Evolutionary conservation across 1,140 invertebrate species (phyloP).

Genomic region (Trialeurodes vaporariorum): DNA sequence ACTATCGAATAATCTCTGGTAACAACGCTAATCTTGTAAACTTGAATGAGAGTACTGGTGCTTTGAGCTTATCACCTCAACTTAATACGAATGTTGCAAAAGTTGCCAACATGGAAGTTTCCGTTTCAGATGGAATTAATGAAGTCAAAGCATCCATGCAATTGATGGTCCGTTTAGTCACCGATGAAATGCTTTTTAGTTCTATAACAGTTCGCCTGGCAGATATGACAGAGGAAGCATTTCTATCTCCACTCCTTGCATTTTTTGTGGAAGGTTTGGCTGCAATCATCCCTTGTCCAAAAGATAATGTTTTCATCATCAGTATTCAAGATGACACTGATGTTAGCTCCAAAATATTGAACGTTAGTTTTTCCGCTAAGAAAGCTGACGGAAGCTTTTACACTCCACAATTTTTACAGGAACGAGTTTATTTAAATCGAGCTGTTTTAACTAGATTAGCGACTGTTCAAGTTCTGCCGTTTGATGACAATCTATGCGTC

Average conservation of each 20-base stretch:
- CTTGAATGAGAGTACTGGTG: slow-evolving; percentile 68
- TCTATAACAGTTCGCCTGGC: slow-evolving; percentile 87
- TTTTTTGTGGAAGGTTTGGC: slow-evolving; percentile 87
- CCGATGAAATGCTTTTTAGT: slow-evolving; percentile 88
- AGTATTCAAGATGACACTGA: slow-evolving; percentile 84
- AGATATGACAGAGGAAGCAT: slow-evolving; percentile 86
- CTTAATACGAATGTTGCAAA: slow-evolving; percentile 94
- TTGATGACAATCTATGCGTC: slow-evolving; percentile 94
- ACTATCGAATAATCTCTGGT: slow-evolving; percentile 74
- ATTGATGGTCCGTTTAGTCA: slow-evolving; percentile 76
- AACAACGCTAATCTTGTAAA: slow-evolving; percentile 85
- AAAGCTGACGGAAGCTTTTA: slow-evolving; percentile 73
- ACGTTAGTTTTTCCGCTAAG: slow-evolving; percentile 87
- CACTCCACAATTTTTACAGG: slow-evolving; percentile 76
- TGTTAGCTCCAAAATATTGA: slow-evolving; percentile 73
- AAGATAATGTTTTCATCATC: slow-evolving; percentile 87
- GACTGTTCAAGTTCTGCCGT: slow-evolving; percentile 82
- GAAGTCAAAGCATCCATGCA: slow-evolving; percentile 83
- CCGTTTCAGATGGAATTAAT: slow-evolving; percentile 86
- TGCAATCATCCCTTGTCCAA: slow-evolving; percentile 80
- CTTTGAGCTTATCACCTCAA: slow-evolving; percentile 73
- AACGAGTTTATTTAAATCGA: slow-evolving; percentile 86
- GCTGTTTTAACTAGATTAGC: slow-evolving; percentile 72
- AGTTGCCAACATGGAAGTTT: slow-evolving; percentile 85
- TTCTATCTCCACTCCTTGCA: slow-evolving; percentile 77